Base-by-base conservation (phyloP, 2,888 invertebrate species). In the Sphaerophoria rueppellii region DNA sequence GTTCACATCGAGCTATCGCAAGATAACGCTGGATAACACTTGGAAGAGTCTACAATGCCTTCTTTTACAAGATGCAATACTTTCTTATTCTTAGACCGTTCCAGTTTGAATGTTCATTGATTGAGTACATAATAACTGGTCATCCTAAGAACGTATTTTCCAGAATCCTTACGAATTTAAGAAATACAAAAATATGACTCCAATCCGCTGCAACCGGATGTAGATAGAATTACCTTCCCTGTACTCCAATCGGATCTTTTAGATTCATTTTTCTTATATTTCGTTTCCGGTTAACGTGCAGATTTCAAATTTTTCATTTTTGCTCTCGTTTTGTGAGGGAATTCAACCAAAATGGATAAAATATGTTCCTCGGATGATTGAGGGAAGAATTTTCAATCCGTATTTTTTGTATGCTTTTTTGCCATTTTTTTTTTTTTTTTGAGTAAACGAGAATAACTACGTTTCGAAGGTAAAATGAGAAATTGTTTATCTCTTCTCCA, bases 281-380 rank as follows among this genome's bases (percentile, higher is more conserved):
- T 48, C 24, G 52, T 55, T 35, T 71, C 14, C 58, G 46, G 46
- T 71, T 67, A 54, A 65, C 65, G 46, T 46, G 37, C 40, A 9
- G 61, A 48, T 24, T 61, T 34, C 69, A 61, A 74, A 78, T 82
- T 82, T 82, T 82, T 74, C 73, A 78, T 78, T 16, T 78, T 69
- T 78, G 57, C 61, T 58, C 16, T 54, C 65, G 52, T 52, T 80
- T 70, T 63, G 57, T 58, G 61, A 61, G 48, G 40, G 60, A 70
- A 78, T 74, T 74, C 82, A 70, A 78, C 70, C 73, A 57, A 78
- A 70, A 74, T 46, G 61, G 69, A 46, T 73, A 52, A 72, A 63
- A 82, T 74, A 61, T 69, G 52, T 58, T 73, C 73, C 57, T 37
- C 69, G n/a, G 60, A 55, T 69, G 60, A 63, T 48, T 60, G 58